Evolutionary conservation across 1,140 invertebrate species (phyloP).

Genomic region (Drosophila serrata): DNA sequence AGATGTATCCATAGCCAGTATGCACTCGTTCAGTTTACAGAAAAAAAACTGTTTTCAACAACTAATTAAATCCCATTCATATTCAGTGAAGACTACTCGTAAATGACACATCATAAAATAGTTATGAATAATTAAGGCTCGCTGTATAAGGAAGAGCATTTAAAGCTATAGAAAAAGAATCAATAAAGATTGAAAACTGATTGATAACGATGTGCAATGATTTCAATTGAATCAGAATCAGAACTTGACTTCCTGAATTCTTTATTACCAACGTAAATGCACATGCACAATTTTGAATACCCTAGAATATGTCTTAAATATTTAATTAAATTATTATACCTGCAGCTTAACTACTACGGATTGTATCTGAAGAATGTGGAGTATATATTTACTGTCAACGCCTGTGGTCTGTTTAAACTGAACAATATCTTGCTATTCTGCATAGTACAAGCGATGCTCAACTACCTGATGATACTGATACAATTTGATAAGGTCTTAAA

Average conservation of each 20-base stretch:
- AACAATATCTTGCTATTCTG: conserved; percentile 61
- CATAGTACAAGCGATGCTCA: conserved; percentile 53
- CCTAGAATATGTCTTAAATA: not conserved
- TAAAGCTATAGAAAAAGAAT: not conserved
- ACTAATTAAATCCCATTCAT: conserved; percentile 6
- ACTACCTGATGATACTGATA: conserved; percentile 70
- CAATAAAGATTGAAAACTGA: conserved; percentile 12
- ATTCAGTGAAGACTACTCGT: conserved; percentile 4
- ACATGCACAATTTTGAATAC: not conserved
- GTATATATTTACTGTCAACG: conserved; percentile 37
- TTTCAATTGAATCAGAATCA: conserved; percentile 10
- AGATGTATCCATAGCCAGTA: no score
- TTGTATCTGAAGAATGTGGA: conserved; percentile 56
- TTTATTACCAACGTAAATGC: not conserved
- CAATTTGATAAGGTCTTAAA: conserved; percentile 74
- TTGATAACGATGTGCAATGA: conserved; percentile 2
- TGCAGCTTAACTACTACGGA: conserved; percentile 56
- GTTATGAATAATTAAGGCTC: conserved; percentile 6
- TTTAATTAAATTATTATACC: conserved; percentile 9
- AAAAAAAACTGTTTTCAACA: not conserved
- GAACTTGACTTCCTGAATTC: conserved; percentile 1
- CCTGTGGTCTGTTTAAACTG: conserved; percentile 64
- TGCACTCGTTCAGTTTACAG: not conserved
- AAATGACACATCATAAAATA: conserved; percentile 43
- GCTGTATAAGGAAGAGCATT: conserved; percentile 3